Evolutionary conservation across 53 echinoderm and acorn worm species (phyloP).

Genomic region (Arbacia lixula): DNA sequence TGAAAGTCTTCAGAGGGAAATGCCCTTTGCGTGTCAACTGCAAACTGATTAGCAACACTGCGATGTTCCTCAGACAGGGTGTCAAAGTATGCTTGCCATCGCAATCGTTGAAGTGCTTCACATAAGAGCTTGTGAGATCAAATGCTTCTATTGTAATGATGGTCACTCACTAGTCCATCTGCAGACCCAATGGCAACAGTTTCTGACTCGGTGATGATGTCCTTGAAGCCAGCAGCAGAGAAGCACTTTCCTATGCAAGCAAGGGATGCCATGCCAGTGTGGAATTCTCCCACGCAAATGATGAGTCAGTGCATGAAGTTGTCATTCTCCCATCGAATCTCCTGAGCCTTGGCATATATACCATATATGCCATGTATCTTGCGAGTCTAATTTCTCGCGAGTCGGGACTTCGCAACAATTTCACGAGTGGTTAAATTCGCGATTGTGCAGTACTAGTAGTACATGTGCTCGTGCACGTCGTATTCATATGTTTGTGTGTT

Average conservation of each 20-base stretch:
- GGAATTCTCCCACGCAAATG: slow-evolving; percentile 67
- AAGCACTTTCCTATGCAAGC: slow-evolving; percentile 55
- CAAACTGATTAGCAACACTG: not conserved
- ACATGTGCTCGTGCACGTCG: too few relatives aligned
- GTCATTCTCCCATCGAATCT: slow-evolving; percentile 54
- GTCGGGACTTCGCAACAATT: too few relatives aligned
- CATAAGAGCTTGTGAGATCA: slow-evolving; percentile 43
- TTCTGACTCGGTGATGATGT: slow-evolving; percentile 45
- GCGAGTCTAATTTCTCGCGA: too few relatives aligned
- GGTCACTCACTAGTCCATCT: slow-evolving; percentile 38
- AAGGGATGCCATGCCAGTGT: slow-evolving; percentile 59
- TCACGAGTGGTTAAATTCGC: too few relatives aligned
- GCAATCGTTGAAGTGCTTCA: slow-evolving; percentile 59
- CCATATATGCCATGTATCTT: too few relatives aligned
- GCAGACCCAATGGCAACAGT: slow-evolving; percentile 54
- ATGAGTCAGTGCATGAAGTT: slow-evolving; percentile 44
- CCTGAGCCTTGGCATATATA: slow-evolving; percentile 64
- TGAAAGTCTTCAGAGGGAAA: slow-evolving; percentile 25
- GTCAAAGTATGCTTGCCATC: slow-evolving; percentile 51
- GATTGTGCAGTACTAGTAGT: too few relatives aligned
- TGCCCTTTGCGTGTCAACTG: slow-evolving; percentile 19
- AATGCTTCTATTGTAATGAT: slow-evolving; percentile 56
- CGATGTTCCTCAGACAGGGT: slow-evolving; percentile 38
- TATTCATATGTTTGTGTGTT: too few relatives aligned
- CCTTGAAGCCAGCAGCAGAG: slow-evolving; percentile 46